Percentiles rank a stretch among this genome's conserved stretches.
phyloP scores from a whole-genome alignment of 1,140 invertebrate species.

The Platorchestia sp. region DNA sequence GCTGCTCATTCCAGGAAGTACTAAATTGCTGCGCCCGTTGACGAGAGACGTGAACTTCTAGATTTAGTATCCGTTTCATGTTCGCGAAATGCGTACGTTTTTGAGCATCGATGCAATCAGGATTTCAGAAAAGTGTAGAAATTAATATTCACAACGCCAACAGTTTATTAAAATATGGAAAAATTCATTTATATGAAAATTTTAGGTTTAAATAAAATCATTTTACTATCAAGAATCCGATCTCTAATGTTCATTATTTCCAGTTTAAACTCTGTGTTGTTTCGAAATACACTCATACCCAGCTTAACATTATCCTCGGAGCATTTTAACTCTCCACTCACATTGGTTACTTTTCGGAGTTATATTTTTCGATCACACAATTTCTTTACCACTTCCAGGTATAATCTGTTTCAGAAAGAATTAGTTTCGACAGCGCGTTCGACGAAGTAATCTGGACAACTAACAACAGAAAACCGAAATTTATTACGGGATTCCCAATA shows the following conservation, averaged over 20 bases:
- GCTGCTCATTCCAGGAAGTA: not conserved
- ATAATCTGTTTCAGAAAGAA: not conserved
- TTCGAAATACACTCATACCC: not conserved
- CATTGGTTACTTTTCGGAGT: not conserved
- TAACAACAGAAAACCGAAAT: not conserved
- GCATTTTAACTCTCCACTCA: not conserved
- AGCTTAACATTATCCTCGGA: not conserved
- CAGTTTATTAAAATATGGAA: not conserved
- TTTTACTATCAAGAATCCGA: not conserved
- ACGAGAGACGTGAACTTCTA: not conserved
- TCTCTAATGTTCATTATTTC: not conserved
- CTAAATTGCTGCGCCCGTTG: not conserved
- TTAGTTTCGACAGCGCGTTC: not conserved
- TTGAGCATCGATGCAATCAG: not conserved
- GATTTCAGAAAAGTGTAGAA: not conserved
- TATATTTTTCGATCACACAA: not conserved
- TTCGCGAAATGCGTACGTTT: not conserved
- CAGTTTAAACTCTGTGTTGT: not conserved
- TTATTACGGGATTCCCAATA: not conserved
- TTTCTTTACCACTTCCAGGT: not conserved
- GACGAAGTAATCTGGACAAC: not conserved
- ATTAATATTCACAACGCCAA: not conserved
- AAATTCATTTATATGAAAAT: not conserved
- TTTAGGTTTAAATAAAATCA: not conserved
- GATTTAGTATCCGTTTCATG: not conserved